Base-by-base conservation (phyloP, 2,797 vertebrate species). In the Sparidentex hasta region DNA sequence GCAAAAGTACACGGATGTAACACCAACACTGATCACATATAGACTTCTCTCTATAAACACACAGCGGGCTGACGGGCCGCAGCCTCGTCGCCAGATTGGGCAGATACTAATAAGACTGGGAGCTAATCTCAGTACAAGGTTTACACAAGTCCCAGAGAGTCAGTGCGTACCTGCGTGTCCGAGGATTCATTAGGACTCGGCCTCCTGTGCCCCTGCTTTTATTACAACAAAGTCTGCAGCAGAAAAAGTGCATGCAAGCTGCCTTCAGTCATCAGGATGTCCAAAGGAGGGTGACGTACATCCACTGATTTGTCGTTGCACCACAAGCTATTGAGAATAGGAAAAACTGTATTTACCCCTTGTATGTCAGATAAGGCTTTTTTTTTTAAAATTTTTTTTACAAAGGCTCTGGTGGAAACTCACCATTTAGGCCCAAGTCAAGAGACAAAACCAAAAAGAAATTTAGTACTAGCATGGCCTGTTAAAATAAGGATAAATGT, bases 261-360 rank as follows among this genome's bases (percentile, higher is more conserved):
- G 84, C 74, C 82, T 69, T 82, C 72, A 75, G 80, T 78, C 80
- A 18, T 48, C 52, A 29, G 74, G 66, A 76, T 25, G 71, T 75
- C 65, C 58, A 75, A 56, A 71, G 54, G 44, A 58, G 80, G 63
- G 46, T 57, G 27, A 66, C 52, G 73, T 78, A 86, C 79, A 81
- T 75, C 82, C 59, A 76, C 65, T 25, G 86, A 91, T 85, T 86
- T 90, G 83, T 87, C 84, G 38, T 47, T 74, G 84, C 84, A 72
- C 56, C 66, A 48, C 11, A 67, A 74, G 69, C 71, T 66, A 46
- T 54, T 62, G 23, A 63, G 52, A 73, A 6, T 0, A 55, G 13
- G 25, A 54, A 14, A 2, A 41, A 68, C 1, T 11, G 5, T 23
- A 6, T 64, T 3, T 11, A 69, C 44, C 33, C 68, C 65, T 56